Evolutionary conservation across 2,888 invertebrate genomes (phyloP).

Genomic region (Eupsilia transversa): DNA sequence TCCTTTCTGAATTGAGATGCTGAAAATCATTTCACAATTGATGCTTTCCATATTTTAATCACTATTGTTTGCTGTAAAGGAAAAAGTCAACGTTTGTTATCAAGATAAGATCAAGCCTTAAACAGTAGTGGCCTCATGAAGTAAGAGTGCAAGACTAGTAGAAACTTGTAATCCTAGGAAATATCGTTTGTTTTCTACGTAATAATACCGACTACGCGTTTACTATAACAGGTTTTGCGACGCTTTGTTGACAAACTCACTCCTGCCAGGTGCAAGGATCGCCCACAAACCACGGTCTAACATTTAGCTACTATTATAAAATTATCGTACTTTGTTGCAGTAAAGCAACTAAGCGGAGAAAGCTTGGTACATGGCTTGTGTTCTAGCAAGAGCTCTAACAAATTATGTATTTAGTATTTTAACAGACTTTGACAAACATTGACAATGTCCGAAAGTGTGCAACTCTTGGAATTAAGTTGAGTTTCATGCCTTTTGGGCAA

Average conservation of each 20-base stretch:
- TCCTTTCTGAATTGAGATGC: background rate
- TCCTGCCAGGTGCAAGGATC: constrained; percentile 50
- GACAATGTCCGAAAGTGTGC: background rate
- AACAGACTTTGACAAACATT: background rate
- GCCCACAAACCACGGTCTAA: constrained; percentile 50
- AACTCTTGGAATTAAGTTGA: background rate
- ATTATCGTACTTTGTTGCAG: constrained; percentile 29
- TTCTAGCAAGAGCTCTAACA: background rate
- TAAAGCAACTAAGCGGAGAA: constrained; percentile 24
- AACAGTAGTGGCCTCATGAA: background rate
- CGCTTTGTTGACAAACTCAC: constrained; percentile 65
- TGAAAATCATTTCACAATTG: background rate
- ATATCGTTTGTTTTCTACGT: constrained; percentile 61
- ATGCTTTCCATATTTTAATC: background rate
- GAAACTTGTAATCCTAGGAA: constrained; percentile 44
- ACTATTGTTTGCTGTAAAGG: background rate
- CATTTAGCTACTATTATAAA: constrained; percentile 28
- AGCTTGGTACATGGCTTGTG: constrained; percentile 3
- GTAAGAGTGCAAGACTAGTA: constrained; percentile 7
- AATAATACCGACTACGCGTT: constrained; percentile 59
- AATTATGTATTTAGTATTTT: constrained; percentile 4
- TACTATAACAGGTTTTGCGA: constrained; percentile 60
- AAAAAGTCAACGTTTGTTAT: background rate
- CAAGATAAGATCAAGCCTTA: background rate
- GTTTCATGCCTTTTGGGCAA: background rate